phyloP scores from a whole-genome alignment of 2,113 vertebrate species.

The Tupaia tana region DNA sequence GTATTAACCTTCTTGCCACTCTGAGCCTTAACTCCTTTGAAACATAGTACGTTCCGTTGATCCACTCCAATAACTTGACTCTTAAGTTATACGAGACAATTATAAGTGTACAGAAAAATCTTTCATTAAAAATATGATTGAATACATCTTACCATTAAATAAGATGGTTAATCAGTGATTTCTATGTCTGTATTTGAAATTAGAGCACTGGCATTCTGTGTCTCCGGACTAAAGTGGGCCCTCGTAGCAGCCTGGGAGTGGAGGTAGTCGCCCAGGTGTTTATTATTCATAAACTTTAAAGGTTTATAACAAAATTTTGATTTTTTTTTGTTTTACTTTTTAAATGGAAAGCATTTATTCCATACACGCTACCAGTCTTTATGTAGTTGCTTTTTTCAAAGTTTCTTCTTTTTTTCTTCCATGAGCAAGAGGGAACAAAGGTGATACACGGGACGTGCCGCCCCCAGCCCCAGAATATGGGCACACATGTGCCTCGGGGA shows the following conservation, averaged over 20 bases:
- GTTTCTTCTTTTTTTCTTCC: too few species aligned
- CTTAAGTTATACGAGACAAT: conserved; percentile 43
- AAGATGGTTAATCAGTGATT: background rate
- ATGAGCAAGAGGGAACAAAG: too few species aligned
- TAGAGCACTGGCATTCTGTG: background rate
- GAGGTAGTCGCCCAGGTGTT: background rate
- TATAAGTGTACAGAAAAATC: conserved; percentile 36
- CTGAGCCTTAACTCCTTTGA: conserved; percentile 49
- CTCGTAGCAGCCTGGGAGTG: background rate
- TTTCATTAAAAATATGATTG: background rate
- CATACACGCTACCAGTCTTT: background rate
- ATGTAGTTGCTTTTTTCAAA: background rate
- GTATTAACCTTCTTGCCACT: conserved; percentile 60
- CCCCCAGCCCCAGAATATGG: too few species aligned
- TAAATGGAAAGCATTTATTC: background rate
- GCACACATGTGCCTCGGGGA: too few species aligned
- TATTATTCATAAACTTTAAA: background rate
- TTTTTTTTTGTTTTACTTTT: background rate
- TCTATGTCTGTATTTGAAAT: conserved; percentile 67
- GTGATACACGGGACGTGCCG: too few species aligned
- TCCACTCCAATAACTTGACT: background rate
- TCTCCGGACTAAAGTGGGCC: background rate
- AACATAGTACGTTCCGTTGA: background rate
- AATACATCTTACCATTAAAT: conserved; percentile 2
- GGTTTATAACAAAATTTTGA: conserved; percentile 2